Percentiles rank a stretch among this genome's conserved stretches.
These are phyloP conservation scores for Cantharis rustica DNA, from an alignment of 2,888 invertebrate genomes.

Conservation along the genomic window DNA sequence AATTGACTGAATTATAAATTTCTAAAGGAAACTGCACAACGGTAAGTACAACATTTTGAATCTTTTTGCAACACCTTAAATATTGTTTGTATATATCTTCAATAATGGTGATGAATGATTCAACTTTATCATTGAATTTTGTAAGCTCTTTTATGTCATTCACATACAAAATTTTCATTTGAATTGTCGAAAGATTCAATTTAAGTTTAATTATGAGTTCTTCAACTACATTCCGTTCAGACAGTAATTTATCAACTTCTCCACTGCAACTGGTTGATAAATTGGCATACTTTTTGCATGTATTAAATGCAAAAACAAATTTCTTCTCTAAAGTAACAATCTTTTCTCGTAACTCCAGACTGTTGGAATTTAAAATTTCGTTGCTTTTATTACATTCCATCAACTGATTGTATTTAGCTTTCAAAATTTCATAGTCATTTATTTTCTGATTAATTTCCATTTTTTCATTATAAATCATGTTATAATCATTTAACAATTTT, in stretches of 20 bases:
- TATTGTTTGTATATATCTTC: slow-evolving; percentile 43
- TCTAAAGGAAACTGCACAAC: slow-evolving; percentile 32
- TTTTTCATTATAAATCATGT: slow-evolving; percentile 47
- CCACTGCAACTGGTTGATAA: slow-evolving; percentile 26
- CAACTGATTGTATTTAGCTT: slow-evolving; percentile 8
- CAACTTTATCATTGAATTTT: slow-evolving; percentile 38
- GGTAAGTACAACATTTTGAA: slow-evolving; percentile 35
- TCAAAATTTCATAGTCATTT: not conserved
- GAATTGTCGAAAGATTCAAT: slow-evolving; percentile 30
- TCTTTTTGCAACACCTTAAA: slow-evolving; percentile 36
- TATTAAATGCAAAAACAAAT: slow-evolving; percentile 27
- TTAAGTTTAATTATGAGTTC: slow-evolving; percentile 29
- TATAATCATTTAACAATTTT: slow-evolving; percentile 41
- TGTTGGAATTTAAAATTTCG: slow-evolving; percentile 2
- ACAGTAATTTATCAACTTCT: slow-evolving; percentile 29
- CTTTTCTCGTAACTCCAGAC: slow-evolving; percentile 27
- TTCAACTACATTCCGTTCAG: slow-evolving; percentile 35
- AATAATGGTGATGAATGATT: slow-evolving; percentile 38
- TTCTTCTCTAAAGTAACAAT: slow-evolving; percentile 36
- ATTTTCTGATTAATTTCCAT: not conserved
- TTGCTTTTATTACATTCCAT: not conserved
- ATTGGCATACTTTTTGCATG: slow-evolving; percentile 33
- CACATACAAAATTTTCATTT: slow-evolving; percentile 32
- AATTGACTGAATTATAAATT: slow-evolving; percentile 33
- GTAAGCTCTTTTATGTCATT: slow-evolving; percentile 30